A percentile compares a stretch with the other conserved stretches of the same genome.
phyloP scores from a whole-genome alignment of 2,888 invertebrate genomes.

The Junonia oenone region DNA sequence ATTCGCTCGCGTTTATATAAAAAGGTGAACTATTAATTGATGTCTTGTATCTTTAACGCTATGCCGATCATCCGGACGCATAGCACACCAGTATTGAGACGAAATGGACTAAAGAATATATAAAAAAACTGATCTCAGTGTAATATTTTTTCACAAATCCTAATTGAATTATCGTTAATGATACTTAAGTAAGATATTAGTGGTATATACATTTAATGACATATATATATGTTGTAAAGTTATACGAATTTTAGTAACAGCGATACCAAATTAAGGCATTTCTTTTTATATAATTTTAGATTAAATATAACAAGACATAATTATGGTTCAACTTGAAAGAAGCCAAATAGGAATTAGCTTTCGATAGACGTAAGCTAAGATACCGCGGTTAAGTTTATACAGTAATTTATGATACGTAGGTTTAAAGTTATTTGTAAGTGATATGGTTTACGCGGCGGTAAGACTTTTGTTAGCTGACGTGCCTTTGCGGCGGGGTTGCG shows the following conservation, averaged over 20 bases:
- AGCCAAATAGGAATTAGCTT: slow-evolving; percentile 76
- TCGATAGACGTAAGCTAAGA: slow-evolving; percentile 48
- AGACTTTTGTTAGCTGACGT: slow-evolving; percentile 64
- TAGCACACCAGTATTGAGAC: slow-evolving; percentile 59
- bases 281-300: slow-evolving; percentile 44
- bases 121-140: slow-evolving; percentile 60
- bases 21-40: slow-evolving; percentile 71
- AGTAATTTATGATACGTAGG: slow-evolving; percentile 39
- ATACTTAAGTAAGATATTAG: slow-evolving; percentile 53
- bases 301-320: slow-evolving; percentile 68
- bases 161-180: slow-evolving; percentile 40
- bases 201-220: slow-evolving; percentile 23
- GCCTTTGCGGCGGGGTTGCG: slow-evolving; percentile 40
- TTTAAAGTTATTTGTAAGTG: slow-evolving; percentile 33
- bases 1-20: slow-evolving; percentile 56
- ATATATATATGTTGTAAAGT: slow-evolving; percentile 34
- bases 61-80: slow-evolving; percentile 40
- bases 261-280: slow-evolving; percentile 72
- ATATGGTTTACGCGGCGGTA: slow-evolving; percentile 37
- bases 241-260: slow-evolving; percentile 54
- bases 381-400: slow-evolving; percentile 39
- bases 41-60: slow-evolving; percentile 58
- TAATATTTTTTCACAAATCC: slow-evolving; percentile 59
- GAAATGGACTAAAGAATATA: slow-evolving; percentile 61
- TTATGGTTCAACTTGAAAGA: slow-evolving; percentile 78